These are phyloP conservation scores for Drosophila lacteicornis DNA, from an alignment of 1,140 invertebrate genomes.

Conservation along the genomic window DNA sequence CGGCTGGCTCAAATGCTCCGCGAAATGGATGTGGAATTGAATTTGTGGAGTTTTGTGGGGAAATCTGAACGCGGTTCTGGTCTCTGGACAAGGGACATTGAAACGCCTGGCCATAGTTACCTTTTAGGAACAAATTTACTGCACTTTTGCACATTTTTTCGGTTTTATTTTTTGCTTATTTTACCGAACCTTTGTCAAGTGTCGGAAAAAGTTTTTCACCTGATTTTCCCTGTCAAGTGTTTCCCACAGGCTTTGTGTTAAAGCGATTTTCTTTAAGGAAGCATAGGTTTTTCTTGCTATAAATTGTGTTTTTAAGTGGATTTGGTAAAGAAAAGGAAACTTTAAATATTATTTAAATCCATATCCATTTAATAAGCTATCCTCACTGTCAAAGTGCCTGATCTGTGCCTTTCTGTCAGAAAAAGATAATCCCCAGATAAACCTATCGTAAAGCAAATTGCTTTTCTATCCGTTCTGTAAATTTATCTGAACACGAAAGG, in stretches of 20 bases:
- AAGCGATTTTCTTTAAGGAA: not conserved
- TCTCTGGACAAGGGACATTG: not conserved
- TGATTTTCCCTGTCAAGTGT: slow-evolving; percentile 1
- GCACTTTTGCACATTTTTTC: slow-evolving; percentile 24
- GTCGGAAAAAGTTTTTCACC: slow-evolving; percentile 50
- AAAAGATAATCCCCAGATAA: too few species aligned
- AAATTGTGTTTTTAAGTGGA: not conserved
- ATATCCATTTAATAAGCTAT: not conserved
- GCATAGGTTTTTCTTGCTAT: not conserved
- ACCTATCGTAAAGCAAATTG: too few species aligned
- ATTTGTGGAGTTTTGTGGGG: slow-evolving; percentile 1
- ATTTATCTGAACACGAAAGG: too few species aligned
- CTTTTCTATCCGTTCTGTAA: too few species aligned
- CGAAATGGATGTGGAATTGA: slow-evolving; percentile 9
- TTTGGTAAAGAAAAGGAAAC: too few species aligned
- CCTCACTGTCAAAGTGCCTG: too few species aligned
- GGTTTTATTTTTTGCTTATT: not conserved
- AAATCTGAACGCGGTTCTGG: slow-evolving; percentile 1
- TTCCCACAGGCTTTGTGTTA: not conserved
- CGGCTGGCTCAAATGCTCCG: slow-evolving; percentile 20
- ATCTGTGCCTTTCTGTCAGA: too few species aligned
- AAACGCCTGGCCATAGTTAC: not conserved
- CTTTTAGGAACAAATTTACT: slow-evolving; percentile 28
- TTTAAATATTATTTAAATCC: not conserved
- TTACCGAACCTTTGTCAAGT: slow-evolving; percentile 44